Evolutionary conservation across 2,113 vertebrate species (phyloP).

Genomic region (Anhinga anhinga): DNA sequence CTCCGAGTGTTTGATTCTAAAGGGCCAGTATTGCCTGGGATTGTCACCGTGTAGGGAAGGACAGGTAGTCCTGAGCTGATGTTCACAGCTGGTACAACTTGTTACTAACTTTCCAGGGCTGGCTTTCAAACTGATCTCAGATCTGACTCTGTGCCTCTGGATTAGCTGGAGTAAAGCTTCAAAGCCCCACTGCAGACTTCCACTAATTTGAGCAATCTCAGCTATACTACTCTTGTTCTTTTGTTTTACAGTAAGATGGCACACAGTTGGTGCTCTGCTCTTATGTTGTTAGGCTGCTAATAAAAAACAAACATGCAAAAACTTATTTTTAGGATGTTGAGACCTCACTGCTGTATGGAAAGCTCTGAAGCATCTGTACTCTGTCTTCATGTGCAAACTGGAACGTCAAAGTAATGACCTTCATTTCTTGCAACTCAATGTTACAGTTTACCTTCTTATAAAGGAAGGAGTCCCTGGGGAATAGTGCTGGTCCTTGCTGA

Average conservation of each 20-base stretch:
- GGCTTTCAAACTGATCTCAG: not conserved
- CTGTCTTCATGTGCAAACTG: not conserved
- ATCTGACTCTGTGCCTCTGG: not conserved
- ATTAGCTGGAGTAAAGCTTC: not conserved
- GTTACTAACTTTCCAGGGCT: not conserved
- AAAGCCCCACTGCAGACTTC: not conserved
- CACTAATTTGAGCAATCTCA: not conserved
- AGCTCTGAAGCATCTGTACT: not conserved
- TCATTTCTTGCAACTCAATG: not conserved
- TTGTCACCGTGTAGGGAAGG: not conserved
- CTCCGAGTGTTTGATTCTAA: not conserved
- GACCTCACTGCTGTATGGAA: not conserved
- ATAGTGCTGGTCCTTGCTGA: not conserved
- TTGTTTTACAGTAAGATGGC: not conserved
- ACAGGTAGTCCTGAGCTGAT: not conserved
- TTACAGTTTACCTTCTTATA: not conserved
- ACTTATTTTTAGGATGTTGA: not conserved
- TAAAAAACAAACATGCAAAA: not conserved
- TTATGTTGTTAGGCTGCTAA: not conserved
- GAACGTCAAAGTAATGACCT: not conserved
- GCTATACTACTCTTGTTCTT: not conserved
- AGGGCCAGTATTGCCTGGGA: not conserved
- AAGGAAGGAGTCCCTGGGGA: not conserved
- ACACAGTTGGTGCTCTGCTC: not conserved
- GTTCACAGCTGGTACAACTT: not conserved